phyloP scores from a whole-genome alignment of 2,113 vertebrate genomes.

The Gobius niger region DNA sequence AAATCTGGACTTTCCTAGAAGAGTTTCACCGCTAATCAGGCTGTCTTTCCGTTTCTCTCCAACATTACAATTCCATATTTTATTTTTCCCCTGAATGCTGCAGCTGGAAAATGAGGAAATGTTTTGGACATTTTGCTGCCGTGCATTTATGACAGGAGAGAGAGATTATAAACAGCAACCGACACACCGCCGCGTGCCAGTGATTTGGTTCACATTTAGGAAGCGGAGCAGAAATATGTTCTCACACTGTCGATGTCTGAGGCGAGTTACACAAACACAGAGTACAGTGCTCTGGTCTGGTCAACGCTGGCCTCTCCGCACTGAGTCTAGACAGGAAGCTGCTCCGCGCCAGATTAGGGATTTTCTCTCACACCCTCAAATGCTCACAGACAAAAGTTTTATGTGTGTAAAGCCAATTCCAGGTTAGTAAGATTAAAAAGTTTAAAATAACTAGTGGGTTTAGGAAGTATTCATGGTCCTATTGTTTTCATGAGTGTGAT shows the following conservation, averaged over 20 bases:
- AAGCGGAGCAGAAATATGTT: conserved; percentile 8
- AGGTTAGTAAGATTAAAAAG: not conserved
- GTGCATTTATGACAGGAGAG: conserved; percentile 26
- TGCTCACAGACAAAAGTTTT: conserved; percentile 9
- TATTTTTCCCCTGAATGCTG: conserved; percentile 57
- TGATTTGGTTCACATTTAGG: conserved; percentile 24
- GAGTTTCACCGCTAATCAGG: conserved; percentile 50
- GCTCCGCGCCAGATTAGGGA: conserved; percentile 70
- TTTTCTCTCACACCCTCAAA: conserved; percentile 63
- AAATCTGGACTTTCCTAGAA: conserved; percentile 31
- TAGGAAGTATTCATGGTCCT: too few species aligned
- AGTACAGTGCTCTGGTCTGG: conserved; percentile 43
- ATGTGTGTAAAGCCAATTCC: not conserved
- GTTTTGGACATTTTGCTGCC: conserved; percentile 43
- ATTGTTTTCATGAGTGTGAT: too few species aligned
- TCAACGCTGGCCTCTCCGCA: conserved; percentile 65
- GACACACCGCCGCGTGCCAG: conserved; percentile 38
- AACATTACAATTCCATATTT: conserved; percentile 43
- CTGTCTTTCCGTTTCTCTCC: conserved; percentile 47
- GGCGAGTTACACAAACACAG: conserved; percentile 13
- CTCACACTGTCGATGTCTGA: conserved; percentile 14
- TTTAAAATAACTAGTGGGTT: not conserved
- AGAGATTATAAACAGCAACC: conserved; percentile 10
- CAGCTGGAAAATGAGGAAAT: conserved; percentile 55
- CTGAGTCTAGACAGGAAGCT: conserved; percentile 79